A percentile compares a stretch with the other conserved stretches of the same genome.
These are phyloP conservation scores for Umimayanthus kanabou DNA, from an alignment of 92 coral and sea anemone genomes.

Conservation along the genomic window DNA sequence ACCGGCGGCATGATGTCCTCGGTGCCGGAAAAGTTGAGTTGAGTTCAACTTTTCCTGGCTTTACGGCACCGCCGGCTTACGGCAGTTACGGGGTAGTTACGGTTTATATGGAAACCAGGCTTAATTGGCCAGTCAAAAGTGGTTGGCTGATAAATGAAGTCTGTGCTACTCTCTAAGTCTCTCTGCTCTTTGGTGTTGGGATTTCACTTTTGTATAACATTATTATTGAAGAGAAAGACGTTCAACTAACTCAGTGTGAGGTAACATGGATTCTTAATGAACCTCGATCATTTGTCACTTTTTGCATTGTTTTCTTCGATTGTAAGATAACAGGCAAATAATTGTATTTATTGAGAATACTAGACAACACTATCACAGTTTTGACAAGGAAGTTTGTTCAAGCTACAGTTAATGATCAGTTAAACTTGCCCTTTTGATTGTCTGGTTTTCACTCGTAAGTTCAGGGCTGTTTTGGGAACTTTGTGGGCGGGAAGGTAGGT, in stretches of 20 bases:
- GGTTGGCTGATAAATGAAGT: no score
- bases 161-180: no score
- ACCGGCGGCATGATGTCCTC: no score
- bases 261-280: slow-evolving; percentile 2
- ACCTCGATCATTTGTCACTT: background rate
- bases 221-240: background rate
- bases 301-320: background rate
- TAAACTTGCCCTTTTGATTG: background rate
- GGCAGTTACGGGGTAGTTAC: no score
- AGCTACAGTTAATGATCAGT: background rate
- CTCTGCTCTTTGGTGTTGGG: background rate
- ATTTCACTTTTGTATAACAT: background rate
- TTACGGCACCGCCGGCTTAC: no score
- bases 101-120: no score
- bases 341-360: no score
- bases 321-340: background rate
- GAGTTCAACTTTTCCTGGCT: no score
- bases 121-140: no score
- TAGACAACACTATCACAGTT: background rate
- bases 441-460: background rate
- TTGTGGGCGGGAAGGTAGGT: background rate
- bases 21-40: no score
- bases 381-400: background rate
- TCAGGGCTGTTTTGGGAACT: background rate
- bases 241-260: background rate